Base-by-base conservation (phyloP, 2,888 invertebrate genomes). In the Andrena hattorfiana region DNA sequence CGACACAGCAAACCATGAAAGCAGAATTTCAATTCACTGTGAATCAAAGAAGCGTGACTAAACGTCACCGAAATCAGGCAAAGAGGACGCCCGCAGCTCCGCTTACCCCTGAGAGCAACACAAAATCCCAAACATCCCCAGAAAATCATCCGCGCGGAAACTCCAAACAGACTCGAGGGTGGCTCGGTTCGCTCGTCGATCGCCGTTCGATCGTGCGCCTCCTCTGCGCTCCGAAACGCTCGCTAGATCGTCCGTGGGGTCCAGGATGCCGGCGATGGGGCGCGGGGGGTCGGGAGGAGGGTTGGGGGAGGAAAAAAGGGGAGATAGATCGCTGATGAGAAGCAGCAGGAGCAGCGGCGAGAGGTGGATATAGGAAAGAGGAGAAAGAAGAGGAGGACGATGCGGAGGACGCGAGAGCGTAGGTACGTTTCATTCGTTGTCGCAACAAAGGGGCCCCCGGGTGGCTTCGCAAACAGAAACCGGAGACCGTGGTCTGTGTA, bases 401-500 rank as follows among this genome's bases (percentile, higher is more conserved):
- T 75, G 83, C 73, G 77, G 85, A 82, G 83, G 82, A 82, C 76
- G 56, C 56, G 56, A 56, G 85, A 84, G 89, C 78, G 77, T 87
- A 86, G 82, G 85, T 85, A 87, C 89, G 89, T 85, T 89, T 89
- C 87, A 89, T 87, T 89, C 86, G 82, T 74, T 83, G 88, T 85
- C 78, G 85, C 85, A 89, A 91, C 91, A 89, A 90, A 85, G 86
- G 85, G 75, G 81, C 80, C 85, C 86, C 89, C 86, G 89, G 87
- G 88, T 91, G 91, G 89, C 86, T 88, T 83, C 89, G 89, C 88
- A 88, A 87, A 88, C 88, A 88, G 89, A 88, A 86, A 88, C 89
- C 88, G 86, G 88, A 88, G 89, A 89, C 86, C 87, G 89, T 88
- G 85, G 88, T 86, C 88, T 87, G 89, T 89, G 87, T 88, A 88